Evolutionary conservation across 2,888 invertebrate genomes (phyloP).

Genomic region (Trichopria drosophilae): DNA sequence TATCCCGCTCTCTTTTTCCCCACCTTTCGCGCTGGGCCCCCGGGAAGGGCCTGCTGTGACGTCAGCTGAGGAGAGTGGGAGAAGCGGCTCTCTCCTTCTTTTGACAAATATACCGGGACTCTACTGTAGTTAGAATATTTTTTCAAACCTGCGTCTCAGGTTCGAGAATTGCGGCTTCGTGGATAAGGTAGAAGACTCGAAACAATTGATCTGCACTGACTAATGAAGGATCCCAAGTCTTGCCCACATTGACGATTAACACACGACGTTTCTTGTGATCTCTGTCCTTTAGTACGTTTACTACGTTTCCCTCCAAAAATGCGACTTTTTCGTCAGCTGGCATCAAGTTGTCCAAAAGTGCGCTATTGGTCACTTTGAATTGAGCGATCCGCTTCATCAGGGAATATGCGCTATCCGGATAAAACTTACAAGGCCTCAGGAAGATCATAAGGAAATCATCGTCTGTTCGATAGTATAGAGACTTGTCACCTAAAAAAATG

Average conservation of each 20-base stretch:
- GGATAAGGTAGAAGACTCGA: conserved; percentile 78
- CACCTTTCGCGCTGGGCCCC: too few relatives aligned
- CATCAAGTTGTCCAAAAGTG: conserved; percentile 67
- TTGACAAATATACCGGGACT: too few relatives aligned
- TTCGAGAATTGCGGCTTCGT: conserved; percentile 75
- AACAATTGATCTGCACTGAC: conserved; percentile 77
- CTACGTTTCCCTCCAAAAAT: conserved; percentile 72
- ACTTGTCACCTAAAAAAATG: conserved; percentile 63
- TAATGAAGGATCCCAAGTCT: conserved; percentile 75
- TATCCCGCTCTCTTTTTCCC: too few relatives aligned
- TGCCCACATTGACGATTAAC: conserved; percentile 73
- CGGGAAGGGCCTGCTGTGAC: too few relatives aligned
- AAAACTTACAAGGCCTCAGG: conserved; percentile 80
- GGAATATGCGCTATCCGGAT: conserved; percentile 77
- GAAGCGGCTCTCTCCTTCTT: too few relatives aligned
- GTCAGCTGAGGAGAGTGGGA: too few relatives aligned
- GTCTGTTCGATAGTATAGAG: conserved; percentile 71
- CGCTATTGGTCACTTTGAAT: conserved; percentile 73
- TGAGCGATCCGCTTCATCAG: conserved; percentile 78
- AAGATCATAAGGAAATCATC: conserved; percentile 79
- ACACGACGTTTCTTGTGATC: conserved; percentile 78
- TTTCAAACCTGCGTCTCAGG: conserved; percentile 74
- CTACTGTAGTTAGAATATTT: too few relatives aligned
- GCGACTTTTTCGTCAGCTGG: conserved; percentile 70
- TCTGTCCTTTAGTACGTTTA: conserved; percentile 75